A percentile compares a stretch with the other conserved stretches of the same genome.
phyloP scores from a whole-genome alignment of 1,140 invertebrate species.

The Dreissena rostriformis region DNA sequence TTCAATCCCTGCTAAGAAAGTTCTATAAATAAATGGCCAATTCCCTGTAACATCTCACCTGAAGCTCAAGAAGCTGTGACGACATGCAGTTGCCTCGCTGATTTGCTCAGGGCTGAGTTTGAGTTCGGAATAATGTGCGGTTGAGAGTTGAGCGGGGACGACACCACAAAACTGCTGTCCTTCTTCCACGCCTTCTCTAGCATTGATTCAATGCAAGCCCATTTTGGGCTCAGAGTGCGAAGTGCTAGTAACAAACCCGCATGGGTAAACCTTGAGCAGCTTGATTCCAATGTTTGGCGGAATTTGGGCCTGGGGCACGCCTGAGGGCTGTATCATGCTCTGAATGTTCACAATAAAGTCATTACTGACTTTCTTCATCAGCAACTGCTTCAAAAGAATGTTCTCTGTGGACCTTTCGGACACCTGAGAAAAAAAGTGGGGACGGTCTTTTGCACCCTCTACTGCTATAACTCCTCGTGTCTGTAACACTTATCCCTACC shows the following conservation, averaged over 20 bases:
- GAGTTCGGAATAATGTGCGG: constrained; percentile 26
- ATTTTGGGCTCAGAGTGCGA: constrained; percentile 29
- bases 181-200: constrained; percentile 34
- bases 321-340: constrained; percentile 69
- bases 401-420: constrained; percentile 87
- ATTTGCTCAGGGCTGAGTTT: constrained; percentile 51
- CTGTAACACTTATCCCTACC: constrained; percentile 1
- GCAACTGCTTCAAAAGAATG: constrained; percentile 91
- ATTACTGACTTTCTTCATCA: constrained; percentile 89
- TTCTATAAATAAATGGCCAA: too few species aligned
- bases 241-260: constrained; percentile 35
- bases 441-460: neutral
- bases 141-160: constrained; percentile 27
- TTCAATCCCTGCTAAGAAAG: too few species aligned
- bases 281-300: constrained; percentile 74
- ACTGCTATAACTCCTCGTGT: neutral
- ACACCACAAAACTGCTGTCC: constrained; percentile 29
- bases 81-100: constrained; percentile 41
- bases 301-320: constrained; percentile 73
- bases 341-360: constrained; percentile 83
- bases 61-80: constrained; percentile 29
- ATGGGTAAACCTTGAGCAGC: constrained; percentile 63
- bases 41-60: too few species aligned
- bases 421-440: neutral
- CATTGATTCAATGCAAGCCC: constrained; percentile 19